Evolutionary conservation across 1,140 invertebrate genomes (phyloP), one percentile per base, ranked within the genome.

Genomic region (Magallana gigas): DNA sequence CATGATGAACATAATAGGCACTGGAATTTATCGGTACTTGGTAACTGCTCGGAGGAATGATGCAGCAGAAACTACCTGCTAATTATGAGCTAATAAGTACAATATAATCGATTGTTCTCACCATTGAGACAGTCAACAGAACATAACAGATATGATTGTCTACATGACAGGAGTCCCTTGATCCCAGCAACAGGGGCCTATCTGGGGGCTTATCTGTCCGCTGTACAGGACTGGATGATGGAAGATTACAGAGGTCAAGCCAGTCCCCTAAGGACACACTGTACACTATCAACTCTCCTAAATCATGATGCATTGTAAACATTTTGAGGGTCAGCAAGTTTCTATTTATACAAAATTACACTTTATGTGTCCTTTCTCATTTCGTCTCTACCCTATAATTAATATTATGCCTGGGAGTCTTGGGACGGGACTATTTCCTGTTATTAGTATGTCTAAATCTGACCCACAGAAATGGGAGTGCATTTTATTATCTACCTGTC

Each of bases 1-100:
- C 29, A 76, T 64, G 16, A 64, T 36, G 68, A 36, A 76, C 68
- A 76, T 76, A 76, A 76, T 76, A 76, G 68, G 68, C 68, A 36
- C 18, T 76, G 68, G 68, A 76, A 76, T 76, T 48, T 48, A 48
- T 48, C 36, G 36, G 68, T 29, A 76, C 23, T 18, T 23, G 68
- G 68, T 36, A 76, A 29, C 68, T 23, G 23, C 68, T 76, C 68
- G 1, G 68, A 76, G 68, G 68, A 18, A 76, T 76, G 68, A 76
- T 76, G 23, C 68, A 29, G 68, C 68, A 76, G 23, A 76, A 76
- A 23, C 23, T 23, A 23, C 23, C 68, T 29, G 18, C 68, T 76
- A 76, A 76, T 76, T 29, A 76, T 11, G 23, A 76, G 23, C 68
- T 29, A 76, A 76, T 76, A 76, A 76, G 36, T 29, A 29, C 12